A percentile compares a stretch with the other conserved stretches of the same genome.
phyloP scores from a whole-genome alignment of 2,888 invertebrate species.

The Ichneumoninae sp. region DNA sequence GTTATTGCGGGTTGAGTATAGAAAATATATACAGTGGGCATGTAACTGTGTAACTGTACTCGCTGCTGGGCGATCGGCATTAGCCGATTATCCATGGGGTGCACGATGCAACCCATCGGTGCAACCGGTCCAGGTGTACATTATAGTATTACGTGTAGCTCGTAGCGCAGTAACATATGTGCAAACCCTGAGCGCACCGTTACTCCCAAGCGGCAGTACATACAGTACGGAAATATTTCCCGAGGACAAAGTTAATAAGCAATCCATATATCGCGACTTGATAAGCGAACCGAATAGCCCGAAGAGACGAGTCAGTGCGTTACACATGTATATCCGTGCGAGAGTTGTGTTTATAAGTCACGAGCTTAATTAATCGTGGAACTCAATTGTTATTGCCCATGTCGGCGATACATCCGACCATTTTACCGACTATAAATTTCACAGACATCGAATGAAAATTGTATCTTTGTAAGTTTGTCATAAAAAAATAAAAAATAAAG shows the following conservation, averaged over 20 bases:
- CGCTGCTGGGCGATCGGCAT: conserved; percentile 64
- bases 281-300: conserved; percentile 53
- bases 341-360: conserved; percentile 52
- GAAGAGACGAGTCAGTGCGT: conserved; percentile 37
- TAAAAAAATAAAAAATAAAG: neutral
- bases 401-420: conserved; percentile 28
- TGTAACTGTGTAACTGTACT: conserved; percentile 68
- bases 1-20: conserved; percentile 3
- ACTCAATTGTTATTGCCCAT: conserved; percentile 44
- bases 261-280: conserved; percentile 74
- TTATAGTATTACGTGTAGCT: conserved; percentile 63
- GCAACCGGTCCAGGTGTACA: conserved; percentile 77
- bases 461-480: neutral
- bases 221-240: conserved; percentile 71
- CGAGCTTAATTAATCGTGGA: conserved; percentile 58
- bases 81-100: conserved; percentile 68
- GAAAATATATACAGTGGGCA: conserved; percentile 43
- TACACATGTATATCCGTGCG: conserved; percentile 5
- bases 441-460: neutral
- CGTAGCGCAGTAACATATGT: conserved; percentile 63
- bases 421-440: conserved; percentile 33
- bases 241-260: conserved; percentile 81
- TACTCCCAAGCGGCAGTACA: conserved; percentile 66
- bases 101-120: conserved; percentile 70
- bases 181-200: conserved; percentile 70